Evolutionary conservation across 2,888 invertebrate genomes (phyloP), one percentile per base, ranked within the genome.

Genomic region (Neelides folsomi): DNA sequence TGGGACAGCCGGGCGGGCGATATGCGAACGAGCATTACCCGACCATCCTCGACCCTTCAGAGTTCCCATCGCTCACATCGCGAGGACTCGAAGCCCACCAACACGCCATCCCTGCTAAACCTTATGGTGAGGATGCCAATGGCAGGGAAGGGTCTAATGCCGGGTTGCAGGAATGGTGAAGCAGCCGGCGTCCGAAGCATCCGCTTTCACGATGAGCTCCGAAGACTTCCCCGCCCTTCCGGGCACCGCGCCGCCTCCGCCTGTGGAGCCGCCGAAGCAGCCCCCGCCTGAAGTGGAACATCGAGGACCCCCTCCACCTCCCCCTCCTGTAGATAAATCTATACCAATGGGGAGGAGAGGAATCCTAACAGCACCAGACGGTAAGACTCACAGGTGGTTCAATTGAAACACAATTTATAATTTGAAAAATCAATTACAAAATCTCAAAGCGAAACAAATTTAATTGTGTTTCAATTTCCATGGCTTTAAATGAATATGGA

Each of bases 161-260:
- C 53, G 68, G 71, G 47, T 72, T 85, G 85, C 89, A 73, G 89
- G 89, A 70, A 89, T 90, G 88, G 89, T 90, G 66, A 92, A 92
- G 75, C 88, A 89, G 74, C 90, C 90, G 60, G 86, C 87, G 68
- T 81, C 86, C 47, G 90, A 90, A 73, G 81, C 89, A 69, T 87
- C 84, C 63, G 90, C 92, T 75, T 92, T 92, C 75, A 87, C 90
- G 68, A 98, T 98, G 84, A 94, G 94, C 68, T 90, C 86, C 67
- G 97, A 98, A 76, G 98, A 98, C 76, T 98, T 98, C 75, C 98
- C 98, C 66, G 98, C 98, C 71, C 77, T 98, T 70, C 98, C 97
- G 63, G 97, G 97, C 67, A 88, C 88, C 64, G 83, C 85, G 27
- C 62, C 62, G 13, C 51, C 60, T 39, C 52, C 53, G 12, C 20